Conservation (phyloP, 2,888 invertebrate species). For the Chrysodeixis includens region DNA sequence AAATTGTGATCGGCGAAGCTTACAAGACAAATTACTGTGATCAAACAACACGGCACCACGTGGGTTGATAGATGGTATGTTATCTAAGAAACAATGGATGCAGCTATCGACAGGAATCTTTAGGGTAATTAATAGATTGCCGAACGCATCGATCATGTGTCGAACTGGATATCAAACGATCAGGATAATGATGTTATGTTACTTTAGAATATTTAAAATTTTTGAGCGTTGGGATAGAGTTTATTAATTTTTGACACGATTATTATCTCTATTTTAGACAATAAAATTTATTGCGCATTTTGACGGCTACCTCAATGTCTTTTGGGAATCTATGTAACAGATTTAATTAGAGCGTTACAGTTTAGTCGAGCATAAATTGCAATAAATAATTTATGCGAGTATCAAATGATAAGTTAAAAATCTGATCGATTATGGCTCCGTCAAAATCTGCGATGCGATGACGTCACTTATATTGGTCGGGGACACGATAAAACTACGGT, state of each 20-base stretch:
- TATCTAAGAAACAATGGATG: conserved; percentile 82
- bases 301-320: no score
- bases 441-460: conserved; percentile 52
- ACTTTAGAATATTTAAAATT: conserved; percentile 29
- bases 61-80: conserved; percentile 82
- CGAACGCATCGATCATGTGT: conserved; percentile 78
- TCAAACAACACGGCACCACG: conserved; percentile 83
- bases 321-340: no score
- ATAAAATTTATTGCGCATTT: no score
- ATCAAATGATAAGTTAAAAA: no score
- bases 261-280: conserved; percentile 8
- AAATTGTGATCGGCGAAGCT: conserved; percentile 75
- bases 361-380: no score
- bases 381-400: no score
- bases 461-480: conserved; percentile 37
- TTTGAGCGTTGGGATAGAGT: not conserved
- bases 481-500: conserved; percentile 64
- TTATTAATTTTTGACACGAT: not conserved
- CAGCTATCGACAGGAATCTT: conserved; percentile 78
- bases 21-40: conserved; percentile 82
- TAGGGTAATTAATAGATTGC: conserved; percentile 85
- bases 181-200: conserved; percentile 24
- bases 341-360: no score
- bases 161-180: conserved; percentile 55
- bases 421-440: conserved; percentile 59